Percentiles rank a stretch among this genome's conserved stretches.
These are phyloP conservation scores for Pongo abelii DNA, from an alignment of 2,113 vertebrate genomes.

Conservation along the genomic window DNA sequence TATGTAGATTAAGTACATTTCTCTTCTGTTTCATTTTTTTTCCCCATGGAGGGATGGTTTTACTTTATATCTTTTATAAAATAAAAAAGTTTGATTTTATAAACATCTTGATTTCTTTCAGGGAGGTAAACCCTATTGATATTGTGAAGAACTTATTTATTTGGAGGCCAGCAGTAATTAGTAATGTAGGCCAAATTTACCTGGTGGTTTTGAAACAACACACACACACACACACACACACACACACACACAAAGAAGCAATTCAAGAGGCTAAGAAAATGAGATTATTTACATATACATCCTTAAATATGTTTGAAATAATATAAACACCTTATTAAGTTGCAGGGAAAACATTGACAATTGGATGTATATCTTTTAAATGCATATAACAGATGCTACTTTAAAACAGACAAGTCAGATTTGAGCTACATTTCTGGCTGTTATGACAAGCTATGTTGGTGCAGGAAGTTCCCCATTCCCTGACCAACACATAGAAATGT, in stretches of 20 bases:
- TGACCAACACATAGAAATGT: neutral
- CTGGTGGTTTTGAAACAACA: neutral
- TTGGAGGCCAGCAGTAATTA: neutral
- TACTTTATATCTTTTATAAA: neutral
- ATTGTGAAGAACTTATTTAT: neutral
- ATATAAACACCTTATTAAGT: neutral
- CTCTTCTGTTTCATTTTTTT: neutral
- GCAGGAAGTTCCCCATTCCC: neutral
- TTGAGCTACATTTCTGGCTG: neutral
- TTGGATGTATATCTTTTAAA: neutral
- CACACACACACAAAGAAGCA: neutral
- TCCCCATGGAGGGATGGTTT: neutral
- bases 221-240: too few species aligned
- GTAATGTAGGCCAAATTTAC: neutral
- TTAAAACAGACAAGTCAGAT: neutral
- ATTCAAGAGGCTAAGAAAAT: neutral
- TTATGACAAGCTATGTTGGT: neutral
- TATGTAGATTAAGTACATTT: neutral
- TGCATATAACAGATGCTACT: neutral
- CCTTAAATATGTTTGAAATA: neutral
- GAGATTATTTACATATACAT: neutral
- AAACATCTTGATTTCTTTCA: neutral
- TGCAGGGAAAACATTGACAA: neutral
- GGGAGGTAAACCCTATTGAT: neutral
- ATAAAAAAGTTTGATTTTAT: neutral